Base-by-base conservation (phyloP, 1,140 invertebrate species). In the Odontomachus brunneus region DNA sequence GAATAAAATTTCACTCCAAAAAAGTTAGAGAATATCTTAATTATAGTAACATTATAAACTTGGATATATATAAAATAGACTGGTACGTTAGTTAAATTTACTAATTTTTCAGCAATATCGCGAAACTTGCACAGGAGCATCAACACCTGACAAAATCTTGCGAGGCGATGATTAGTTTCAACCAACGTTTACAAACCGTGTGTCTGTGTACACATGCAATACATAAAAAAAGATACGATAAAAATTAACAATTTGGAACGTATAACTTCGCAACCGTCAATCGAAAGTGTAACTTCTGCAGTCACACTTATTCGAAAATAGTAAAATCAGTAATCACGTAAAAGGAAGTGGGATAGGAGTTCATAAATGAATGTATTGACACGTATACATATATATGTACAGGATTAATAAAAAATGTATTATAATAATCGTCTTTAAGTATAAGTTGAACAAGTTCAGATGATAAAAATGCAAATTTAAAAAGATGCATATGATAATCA, bases 341-440 rank as follows among this genome's bases (percentile, higher is more conserved):
- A 84, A 55, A 80, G 67, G 26, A 51, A 59, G 51, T 29, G 82
- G 48, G 51, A 66, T 24, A 72, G 22, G 67, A 33, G 22, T 22
- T 66, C 57, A 49, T 73, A 44, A 78, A 72, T 82, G 84, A 48
- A 82, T 57, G 26, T 55, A 69, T 55, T 59, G 17, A 15, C 33
- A 55, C 14, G 4, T 29, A 57, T 55, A 74, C 72, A 17, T 55
- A 19, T 62, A 66, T 38, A 71, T 72, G 22, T 83, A 84, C 90
- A 91, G 89, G 91, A 93, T 93, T 93, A 93, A 92, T 93, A 93
- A 92, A 92, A 94, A 93, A 94, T 94, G 89, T 93, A 93, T 93
- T 93, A 90, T 93, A 91, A 92, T 92, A 57, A 60, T 90, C 89
- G 90, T 92, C 88, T 89, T 89, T 84, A 87, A 91, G 84, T 90